Base-by-base conservation (phyloP, 2,113 vertebrate species). In the Tringa solitaria region DNA sequence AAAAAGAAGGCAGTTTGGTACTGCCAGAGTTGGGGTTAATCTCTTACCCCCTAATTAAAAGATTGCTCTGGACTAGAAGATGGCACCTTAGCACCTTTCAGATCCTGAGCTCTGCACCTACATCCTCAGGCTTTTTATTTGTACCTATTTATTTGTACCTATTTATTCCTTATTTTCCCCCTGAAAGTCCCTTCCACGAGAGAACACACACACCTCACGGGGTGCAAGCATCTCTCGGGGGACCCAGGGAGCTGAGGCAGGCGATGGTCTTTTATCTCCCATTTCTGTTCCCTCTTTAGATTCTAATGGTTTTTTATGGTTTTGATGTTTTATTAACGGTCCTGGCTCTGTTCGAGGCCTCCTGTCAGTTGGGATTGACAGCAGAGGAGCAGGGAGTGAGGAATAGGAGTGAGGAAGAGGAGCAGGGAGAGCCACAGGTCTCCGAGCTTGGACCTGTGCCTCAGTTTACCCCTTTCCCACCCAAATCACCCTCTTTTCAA, bases 281-380 rank as follows among this genome's bases (percentile, higher is more conserved):
- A n/a, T 85, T 97, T 95, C 89, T 90, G 53, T 65, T 82, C 4
- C 4, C 51, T 84, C 46, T 14, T 64, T 43, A 63, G 46, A 63
- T 82, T 90, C 51, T 87, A 85, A 63, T 8, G 32, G 63, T 70
- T 90, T 90, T 79, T 95, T 89, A 35, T 14, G 56, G 65, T 80
- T 86, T 85, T 95, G 92, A 96, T 95, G 50, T 93, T 98, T 97
- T 95, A 97, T 96, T 90, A 96, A 95, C 73, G 9, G 26, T 27
- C 57, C 60, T 1, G 2, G 2, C 15, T 37, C 56, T 80, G 81
- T 59, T 72, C 6, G 15, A 95, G 69, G 82, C 73, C 81, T 97
- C 80, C 95, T 79, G 48, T 82, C 80, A 93, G 68, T 64, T 61
- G 51, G 74, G 70, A 75, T 14, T 82, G 75, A 46, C 89, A 90